These are phyloP conservation scores for Habropoda laboriosa DNA, from an alignment of 1,140 invertebrate genomes.

Conservation along the genomic window DNA sequence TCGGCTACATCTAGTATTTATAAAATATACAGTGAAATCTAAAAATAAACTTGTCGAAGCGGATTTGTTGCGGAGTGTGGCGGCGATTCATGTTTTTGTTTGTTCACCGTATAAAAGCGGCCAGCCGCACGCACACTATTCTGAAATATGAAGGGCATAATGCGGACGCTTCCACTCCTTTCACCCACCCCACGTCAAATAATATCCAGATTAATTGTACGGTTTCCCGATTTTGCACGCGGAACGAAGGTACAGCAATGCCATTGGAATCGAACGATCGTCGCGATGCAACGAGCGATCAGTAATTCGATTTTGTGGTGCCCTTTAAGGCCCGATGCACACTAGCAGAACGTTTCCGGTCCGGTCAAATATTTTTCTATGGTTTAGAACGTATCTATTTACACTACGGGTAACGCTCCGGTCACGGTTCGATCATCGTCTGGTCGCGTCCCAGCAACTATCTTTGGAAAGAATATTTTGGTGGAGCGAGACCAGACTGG, in stretches of 20 bases:
- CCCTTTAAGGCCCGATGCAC: no score
- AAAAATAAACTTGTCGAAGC: slow-evolving; percentile 33
- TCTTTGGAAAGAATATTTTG: no score
- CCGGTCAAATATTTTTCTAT: no score
- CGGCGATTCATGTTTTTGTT: slow-evolving; percentile 3
- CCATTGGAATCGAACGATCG: not conserved
- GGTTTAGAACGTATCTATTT: no score
- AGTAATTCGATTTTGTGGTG: not conserved
- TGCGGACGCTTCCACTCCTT: not conserved
- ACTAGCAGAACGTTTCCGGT: no score
- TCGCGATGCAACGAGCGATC: not conserved
- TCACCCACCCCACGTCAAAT: not conserved
- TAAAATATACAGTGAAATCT: slow-evolving; percentile 13
- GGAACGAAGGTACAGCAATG: not conserved
- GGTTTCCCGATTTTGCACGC: not conserved
- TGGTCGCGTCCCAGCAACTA: no score
- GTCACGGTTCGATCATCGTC: not conserved
- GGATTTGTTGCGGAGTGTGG: not conserved
- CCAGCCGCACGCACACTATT: not conserved
- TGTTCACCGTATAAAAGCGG: slow-evolving; percentile 12
- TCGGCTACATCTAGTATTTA: slow-evolving; percentile 30
- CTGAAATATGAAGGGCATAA: slow-evolving; percentile 31
- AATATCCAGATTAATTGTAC: slow-evolving; percentile 13
- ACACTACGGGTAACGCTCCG: no score
- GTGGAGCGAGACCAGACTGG: no score